phyloP scores from a whole-genome alignment of 2,113 vertebrate species.

The Rallus limicola region DNA sequence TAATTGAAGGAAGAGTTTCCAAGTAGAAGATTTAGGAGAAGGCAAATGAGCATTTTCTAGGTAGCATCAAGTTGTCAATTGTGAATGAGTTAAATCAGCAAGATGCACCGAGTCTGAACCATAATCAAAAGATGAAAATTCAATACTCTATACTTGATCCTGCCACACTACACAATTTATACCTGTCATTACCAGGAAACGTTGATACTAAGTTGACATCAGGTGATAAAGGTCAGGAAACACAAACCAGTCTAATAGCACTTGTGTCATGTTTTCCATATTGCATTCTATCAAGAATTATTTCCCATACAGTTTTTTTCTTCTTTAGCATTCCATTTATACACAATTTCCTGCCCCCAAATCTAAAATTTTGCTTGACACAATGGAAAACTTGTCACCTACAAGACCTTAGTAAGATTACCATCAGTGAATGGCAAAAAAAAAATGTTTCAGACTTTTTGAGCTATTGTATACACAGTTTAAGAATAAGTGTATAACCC shows the following conservation, averaged over 20 bases:
- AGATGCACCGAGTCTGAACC: not conserved
- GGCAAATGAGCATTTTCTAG: not conserved
- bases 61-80: not conserved
- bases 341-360: not conserved
- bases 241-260: not conserved
- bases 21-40: not conserved
- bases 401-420: not conserved
- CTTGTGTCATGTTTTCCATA: slow-evolving; percentile 41
- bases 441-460: not conserved
- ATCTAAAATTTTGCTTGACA: not conserved
- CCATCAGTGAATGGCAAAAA: not conserved
- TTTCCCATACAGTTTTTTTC: slow-evolving; percentile 4
- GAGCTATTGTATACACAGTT: not conserved
- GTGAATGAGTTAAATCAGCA: not conserved
- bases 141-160: not conserved
- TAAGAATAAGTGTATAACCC: not conserved
- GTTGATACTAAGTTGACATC: not conserved
- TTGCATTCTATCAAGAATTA: not conserved
- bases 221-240: slow-evolving; percentile 33
- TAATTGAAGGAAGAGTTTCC: not conserved
- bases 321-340: not conserved
- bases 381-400: not conserved
- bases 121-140: not conserved
- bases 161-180: not conserved
- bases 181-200: slow-evolving; percentile 16